phyloP scores from a whole-genome alignment of 2,888 invertebrate species.

The Helleia helle region DNA sequence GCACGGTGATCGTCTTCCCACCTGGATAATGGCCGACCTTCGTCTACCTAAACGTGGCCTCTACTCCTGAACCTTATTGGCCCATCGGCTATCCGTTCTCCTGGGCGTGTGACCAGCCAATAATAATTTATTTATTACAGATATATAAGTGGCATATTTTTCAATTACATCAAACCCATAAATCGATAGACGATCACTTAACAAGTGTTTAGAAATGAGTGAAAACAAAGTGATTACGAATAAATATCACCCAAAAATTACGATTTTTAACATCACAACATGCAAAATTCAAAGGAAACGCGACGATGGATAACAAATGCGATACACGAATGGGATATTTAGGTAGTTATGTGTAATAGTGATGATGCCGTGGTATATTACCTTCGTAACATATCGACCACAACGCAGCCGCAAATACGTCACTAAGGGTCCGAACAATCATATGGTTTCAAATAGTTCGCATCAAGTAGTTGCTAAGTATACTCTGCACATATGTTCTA shows the following conservation, averaged over 20 bases:
- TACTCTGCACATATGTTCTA: too few species aligned
- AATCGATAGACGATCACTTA: conserved; percentile 29
- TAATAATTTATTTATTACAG: too few species aligned
- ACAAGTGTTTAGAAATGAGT: conserved; percentile 23
- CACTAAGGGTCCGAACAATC: conserved; percentile 47
- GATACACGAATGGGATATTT: conserved; percentile 24
- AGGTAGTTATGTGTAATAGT: conserved; percentile 25
- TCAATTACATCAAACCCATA: conserved; percentile 16
- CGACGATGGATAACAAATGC: conserved; percentile 14
- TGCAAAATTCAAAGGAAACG: neutral
- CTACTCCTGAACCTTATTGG: too few species aligned
- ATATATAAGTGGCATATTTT: neutral
- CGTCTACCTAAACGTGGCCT: too few species aligned
- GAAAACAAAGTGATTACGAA: conserved; percentile 2
- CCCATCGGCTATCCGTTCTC: too few species aligned
- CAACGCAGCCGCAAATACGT: conserved; percentile 47
- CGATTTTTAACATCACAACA: too few species aligned
- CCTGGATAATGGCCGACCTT: too few species aligned
- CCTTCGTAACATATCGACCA: conserved; percentile 46
- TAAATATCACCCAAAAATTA: too few species aligned
- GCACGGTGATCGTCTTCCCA: too few species aligned
- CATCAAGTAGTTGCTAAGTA: too few species aligned
- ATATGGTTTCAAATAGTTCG: too few species aligned
- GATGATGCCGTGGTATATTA: conserved; percentile 41
- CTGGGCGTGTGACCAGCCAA: too few species aligned